These are phyloP conservation scores for Molorchus minor DNA, from an alignment of 2,888 invertebrate genomes.

Conservation along the genomic window DNA sequence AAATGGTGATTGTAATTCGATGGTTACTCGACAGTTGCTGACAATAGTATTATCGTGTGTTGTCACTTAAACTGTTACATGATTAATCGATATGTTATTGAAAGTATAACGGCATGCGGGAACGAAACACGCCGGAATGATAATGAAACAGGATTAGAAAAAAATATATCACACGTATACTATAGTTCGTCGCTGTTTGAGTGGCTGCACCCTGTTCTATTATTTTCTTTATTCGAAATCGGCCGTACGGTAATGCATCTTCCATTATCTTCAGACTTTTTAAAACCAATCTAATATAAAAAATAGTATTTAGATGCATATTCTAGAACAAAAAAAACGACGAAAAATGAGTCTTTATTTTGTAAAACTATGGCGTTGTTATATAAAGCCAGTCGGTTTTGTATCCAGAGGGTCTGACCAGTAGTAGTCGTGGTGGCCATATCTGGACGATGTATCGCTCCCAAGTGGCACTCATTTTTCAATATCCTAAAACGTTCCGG, in stretches of 20 bases:
- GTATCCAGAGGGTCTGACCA: constrained; percentile 30
- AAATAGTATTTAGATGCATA: too few species aligned
- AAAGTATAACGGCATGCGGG: constrained; percentile 41
- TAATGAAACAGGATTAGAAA: constrained; percentile 12
- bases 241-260: too few species aligned
- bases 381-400: too few species aligned
- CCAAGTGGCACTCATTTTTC: constrained; percentile 60
- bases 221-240: too few species aligned
- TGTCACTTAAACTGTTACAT: constrained; percentile 41
- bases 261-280: too few species aligned
- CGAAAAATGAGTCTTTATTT: too few species aligned
- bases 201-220: too few species aligned
- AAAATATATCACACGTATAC: constrained; percentile 2
- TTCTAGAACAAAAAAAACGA: too few species aligned
- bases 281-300: too few species aligned
- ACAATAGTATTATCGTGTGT: constrained; percentile 40
- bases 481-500: constrained; percentile 60
- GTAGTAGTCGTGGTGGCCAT: constrained; percentile 43
- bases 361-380: too few species aligned
- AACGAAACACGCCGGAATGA: background rate
- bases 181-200: too few species aligned
- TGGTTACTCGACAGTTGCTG: constrained; percentile 37
- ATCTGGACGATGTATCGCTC: constrained; percentile 57
- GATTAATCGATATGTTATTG: constrained; percentile 50
- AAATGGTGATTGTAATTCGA: constrained; percentile 39